phyloP scores from a whole-genome alignment of 2,797 vertebrate genomes.

The Gallinago nigripennis region DNA sequence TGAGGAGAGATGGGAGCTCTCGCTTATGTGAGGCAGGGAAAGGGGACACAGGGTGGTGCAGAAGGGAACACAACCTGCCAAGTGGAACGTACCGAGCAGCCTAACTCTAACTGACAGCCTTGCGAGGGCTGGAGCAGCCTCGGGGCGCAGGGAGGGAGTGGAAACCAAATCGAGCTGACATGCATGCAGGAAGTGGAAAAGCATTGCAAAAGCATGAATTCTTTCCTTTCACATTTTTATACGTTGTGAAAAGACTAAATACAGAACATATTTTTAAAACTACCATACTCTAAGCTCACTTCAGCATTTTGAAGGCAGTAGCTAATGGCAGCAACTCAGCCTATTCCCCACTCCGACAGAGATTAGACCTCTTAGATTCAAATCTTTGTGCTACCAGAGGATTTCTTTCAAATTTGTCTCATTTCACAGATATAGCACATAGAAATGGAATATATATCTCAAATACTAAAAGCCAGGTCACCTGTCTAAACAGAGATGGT shows the following conservation, averaged over 20 bases:
- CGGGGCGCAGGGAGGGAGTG: not conserved
- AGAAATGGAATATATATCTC: not conserved
- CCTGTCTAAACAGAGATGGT: not conserved
- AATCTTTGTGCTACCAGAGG: not conserved
- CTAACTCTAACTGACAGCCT: slow-evolving; percentile 22
- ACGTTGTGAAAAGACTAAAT: not conserved
- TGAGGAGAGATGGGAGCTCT: not conserved
- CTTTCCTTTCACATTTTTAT: not conserved
- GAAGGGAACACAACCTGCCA: not conserved
- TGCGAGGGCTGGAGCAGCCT: not conserved
- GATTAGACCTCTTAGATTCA: not conserved
- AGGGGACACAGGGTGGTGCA: not conserved
- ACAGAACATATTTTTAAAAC: slow-evolving; percentile 3
- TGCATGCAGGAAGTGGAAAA: not conserved
- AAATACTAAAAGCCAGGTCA: not conserved
- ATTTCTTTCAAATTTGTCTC: not conserved
- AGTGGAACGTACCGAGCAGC: not conserved
- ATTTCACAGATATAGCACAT: not conserved
- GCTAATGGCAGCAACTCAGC: not conserved
- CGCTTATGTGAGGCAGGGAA: not conserved
- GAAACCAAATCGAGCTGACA: not conserved
- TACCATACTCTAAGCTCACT: not conserved
- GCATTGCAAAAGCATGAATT: not conserved
- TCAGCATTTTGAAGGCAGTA: not conserved
- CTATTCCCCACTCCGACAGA: not conserved